phyloP scores from a whole-genome alignment of 2,888 invertebrate species.

The Cephus runcator region DNA sequence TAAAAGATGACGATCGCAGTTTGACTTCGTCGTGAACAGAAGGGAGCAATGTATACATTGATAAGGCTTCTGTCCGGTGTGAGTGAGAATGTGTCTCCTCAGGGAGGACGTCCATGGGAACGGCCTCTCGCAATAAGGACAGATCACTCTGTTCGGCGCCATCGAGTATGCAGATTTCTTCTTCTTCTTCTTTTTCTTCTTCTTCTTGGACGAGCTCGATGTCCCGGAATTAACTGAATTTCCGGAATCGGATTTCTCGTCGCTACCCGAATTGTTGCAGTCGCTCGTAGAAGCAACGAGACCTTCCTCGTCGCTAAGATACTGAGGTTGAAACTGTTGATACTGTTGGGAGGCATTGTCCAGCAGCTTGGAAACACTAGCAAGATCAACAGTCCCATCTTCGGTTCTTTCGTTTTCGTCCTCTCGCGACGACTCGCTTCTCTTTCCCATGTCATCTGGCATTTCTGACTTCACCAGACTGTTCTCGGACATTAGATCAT shows the following conservation, averaged over 20 bases:
- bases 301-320: slow-evolving; percentile 78
- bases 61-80: slow-evolving; percentile 96
- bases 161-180: slow-evolving; percentile 95
- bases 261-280: slow-evolving; percentile 85
- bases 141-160: slow-evolving; percentile 93
- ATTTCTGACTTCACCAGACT: slow-evolving; percentile 68
- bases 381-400: slow-evolving; percentile 71
- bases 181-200: slow-evolving; percentile 68
- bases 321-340: slow-evolving; percentile 58
- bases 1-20: slow-evolving; percentile 93
- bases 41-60: slow-evolving; percentile 94
- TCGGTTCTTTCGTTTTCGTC: slow-evolving; percentile 61
- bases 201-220: slow-evolving; percentile 43
- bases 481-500: slow-evolving; percentile 45
- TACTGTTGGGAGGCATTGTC: slow-evolving; percentile 77
- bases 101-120: slow-evolving; percentile 98
- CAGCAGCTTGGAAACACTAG: slow-evolving; percentile 80
- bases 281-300: slow-evolving; percentile 85
- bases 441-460: slow-evolving; percentile 71
- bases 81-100: slow-evolving; percentile 93
- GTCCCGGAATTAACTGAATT: slow-evolving; percentile 68
- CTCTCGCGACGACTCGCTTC: slow-evolving; percentile 33
- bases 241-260: slow-evolving; percentile 81
- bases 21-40: slow-evolving; percentile 96
- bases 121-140: slow-evolving; percentile 92